Conservation (phyloP, 2,888 invertebrate species). For the Allolobophora icterica region DNA sequence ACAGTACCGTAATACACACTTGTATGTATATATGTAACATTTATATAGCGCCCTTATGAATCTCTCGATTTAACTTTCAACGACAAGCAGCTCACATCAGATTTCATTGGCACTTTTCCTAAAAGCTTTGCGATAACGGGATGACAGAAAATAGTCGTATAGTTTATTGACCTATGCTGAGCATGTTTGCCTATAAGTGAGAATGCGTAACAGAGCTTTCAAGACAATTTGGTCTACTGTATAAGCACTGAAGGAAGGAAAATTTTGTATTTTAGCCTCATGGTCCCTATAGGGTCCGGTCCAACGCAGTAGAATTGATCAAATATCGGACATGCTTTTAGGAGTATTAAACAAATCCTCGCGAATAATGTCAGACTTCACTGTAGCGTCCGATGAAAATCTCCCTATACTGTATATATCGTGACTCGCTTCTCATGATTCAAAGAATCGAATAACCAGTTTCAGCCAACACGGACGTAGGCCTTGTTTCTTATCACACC, state of each 20-base stretch:
- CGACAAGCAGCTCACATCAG: neutral
- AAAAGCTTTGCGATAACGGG: neutral
- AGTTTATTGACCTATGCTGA: neutral
- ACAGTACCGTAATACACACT: too few relatives aligned
- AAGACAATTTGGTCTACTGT: neutral
- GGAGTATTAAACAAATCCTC: neutral
- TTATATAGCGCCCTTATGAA: neutral
- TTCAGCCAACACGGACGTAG: neutral
- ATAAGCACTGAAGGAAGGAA: neutral
- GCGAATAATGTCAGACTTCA: neutral
- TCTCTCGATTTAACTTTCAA: neutral
- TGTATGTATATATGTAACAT: neutral
- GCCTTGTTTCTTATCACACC: too few relatives aligned
- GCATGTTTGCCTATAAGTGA: neutral
- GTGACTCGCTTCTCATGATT: neutral
- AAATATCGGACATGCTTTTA: neutral
- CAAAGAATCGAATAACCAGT: neutral
- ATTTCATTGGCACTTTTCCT: neutral
- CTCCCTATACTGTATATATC: neutral
- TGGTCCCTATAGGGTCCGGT: neutral
- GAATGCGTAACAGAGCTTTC: neutral
- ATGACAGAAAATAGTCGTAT: neutral
- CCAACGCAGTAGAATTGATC: neutral
- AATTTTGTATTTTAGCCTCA: neutral
- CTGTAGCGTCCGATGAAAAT: neutral